Evolutionary conservation across 2,888 invertebrate genomes (phyloP), one percentile per base, ranked within the genome.

Genomic region (Hyppa rectilinea): DNA sequence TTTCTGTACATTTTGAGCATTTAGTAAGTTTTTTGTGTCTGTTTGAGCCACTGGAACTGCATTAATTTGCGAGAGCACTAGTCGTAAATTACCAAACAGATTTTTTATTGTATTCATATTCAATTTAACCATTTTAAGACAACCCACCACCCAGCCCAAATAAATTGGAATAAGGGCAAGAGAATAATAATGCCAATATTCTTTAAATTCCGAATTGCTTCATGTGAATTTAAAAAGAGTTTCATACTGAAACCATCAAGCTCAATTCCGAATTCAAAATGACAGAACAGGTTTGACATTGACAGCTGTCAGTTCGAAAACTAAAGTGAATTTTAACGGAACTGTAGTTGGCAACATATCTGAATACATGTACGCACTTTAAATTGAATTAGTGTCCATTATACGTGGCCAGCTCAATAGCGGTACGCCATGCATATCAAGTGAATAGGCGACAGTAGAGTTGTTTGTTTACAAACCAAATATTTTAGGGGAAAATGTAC

Each of bases 391-490:
- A 58, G 40, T 38, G 34, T 2, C 12, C 20, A n/a, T 14, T 45
- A 12, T 29, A 34, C 4, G 26, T 29, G 49, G 17, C 49, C 62
- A 17, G 38, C 56, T 31, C 79, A 34, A 78, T 55, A 10, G 29
- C 4, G 45, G 73, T 78, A 62, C 63, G 74, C 73, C 73, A 78
- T 40, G 31, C 14, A 23, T 34, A 56, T 29, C 23, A 55, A 72
- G 62, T 29, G 9, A 72, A 23, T 56, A 61, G 29, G 49, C 78
- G 43, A 26, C 34, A 61, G 43, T 43, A 49, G 55, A 60, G 60
- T 40, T 29, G 7, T 58, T 56, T 62, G 79, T 78, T 61, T 73
- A 62, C 74, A 47, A 29, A 45, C 56, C 29, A 56, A n/a, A 7
- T 58, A 29, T 75, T 73, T 58, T 40, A 31, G n/a, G 47, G n/a